Conservation (phyloP, 2,797 vertebrate genomes). For the Antrozous pallidus region DNA sequence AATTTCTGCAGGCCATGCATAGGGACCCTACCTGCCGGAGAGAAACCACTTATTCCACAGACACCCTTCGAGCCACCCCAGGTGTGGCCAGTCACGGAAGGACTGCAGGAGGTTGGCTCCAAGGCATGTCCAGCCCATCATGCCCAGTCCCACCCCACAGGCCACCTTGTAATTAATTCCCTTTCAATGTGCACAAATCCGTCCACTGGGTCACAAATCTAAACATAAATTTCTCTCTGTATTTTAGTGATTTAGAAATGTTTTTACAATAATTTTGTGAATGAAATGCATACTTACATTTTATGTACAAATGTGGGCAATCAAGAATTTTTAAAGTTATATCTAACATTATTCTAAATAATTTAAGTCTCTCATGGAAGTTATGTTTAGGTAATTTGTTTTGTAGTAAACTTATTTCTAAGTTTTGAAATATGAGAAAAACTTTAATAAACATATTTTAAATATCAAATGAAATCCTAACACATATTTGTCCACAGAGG, state of each 20-base stretch:
- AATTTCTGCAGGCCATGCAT: no score
- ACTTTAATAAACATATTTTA: neutral
- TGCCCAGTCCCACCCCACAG: no score
- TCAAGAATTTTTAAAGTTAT: neutral
- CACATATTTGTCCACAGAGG: neutral
- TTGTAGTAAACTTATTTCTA: neutral
- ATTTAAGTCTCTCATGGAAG: neutral
- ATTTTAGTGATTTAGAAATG: neutral
- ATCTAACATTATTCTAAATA: neutral
- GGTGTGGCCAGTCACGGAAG: no score
- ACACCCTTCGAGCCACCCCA: no score
- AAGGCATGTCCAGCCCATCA: no score
- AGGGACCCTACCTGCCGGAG: no score
- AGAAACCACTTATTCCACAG: no score
- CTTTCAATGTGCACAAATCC: no score
- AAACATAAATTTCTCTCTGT: neutral
- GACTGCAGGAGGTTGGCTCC: no score
- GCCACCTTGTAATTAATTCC: no score
- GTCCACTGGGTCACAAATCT: neutral
- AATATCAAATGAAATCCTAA: neutral
- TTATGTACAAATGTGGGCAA: neutral
- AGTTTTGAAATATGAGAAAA: slow-evolving; percentile 22
- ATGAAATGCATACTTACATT: neutral
- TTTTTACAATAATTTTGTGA: neutral
- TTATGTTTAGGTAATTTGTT: slow-evolving; percentile 9